Conservation (phyloP, 2,888 invertebrate species). For the Ypsolopha scabrella region DNA sequence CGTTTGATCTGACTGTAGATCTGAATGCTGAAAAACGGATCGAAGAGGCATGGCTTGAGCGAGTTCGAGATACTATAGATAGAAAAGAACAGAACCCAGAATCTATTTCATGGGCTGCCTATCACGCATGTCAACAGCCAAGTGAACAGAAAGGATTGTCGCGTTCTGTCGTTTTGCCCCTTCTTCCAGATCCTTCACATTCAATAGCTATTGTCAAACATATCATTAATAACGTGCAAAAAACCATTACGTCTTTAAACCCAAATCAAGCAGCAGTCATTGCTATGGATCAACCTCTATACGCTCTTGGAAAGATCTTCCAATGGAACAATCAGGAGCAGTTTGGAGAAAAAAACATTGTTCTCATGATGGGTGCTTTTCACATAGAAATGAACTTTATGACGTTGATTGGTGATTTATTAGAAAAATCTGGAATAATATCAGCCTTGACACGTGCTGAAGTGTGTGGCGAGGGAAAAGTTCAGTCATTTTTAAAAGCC, state of each 20-base stretch:
- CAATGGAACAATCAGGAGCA: conserved; percentile 4
- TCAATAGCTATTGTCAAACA: conserved; percentile 4
- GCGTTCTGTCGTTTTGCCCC: background rate
- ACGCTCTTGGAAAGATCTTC: conserved; percentile 5
- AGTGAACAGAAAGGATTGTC: background rate
- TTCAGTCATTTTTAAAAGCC: conserved; percentile 1
- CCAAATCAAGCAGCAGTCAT: conserved; percentile 8
- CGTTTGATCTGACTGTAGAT: conserved; percentile 4
- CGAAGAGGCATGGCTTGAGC: background rate
- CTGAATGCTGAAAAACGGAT: conserved; percentile 4
- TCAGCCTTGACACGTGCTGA: too few species aligned
- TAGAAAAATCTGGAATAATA: background rate
- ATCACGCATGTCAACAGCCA: background rate
- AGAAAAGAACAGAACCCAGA: background rate
- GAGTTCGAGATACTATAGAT: background rate
- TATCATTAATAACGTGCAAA: conserved; percentile 3
- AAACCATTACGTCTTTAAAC: conserved; percentile 6
- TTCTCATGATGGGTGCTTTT: conserved; percentile 6
- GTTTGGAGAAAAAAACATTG: conserved; percentile 5
- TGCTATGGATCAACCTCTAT: conserved; percentile 1
- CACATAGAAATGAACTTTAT: conserved; percentile 6
- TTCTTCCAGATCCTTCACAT: conserved; percentile 2
- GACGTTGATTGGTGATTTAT: conserved; percentile 3
- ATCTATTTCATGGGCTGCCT: background rate
- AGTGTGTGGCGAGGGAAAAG: too few species aligned